These are phyloP conservation scores for Ornithoptera priamus DNA, from an alignment of 2,888 invertebrate genomes.

Conservation along the genomic window DNA sequence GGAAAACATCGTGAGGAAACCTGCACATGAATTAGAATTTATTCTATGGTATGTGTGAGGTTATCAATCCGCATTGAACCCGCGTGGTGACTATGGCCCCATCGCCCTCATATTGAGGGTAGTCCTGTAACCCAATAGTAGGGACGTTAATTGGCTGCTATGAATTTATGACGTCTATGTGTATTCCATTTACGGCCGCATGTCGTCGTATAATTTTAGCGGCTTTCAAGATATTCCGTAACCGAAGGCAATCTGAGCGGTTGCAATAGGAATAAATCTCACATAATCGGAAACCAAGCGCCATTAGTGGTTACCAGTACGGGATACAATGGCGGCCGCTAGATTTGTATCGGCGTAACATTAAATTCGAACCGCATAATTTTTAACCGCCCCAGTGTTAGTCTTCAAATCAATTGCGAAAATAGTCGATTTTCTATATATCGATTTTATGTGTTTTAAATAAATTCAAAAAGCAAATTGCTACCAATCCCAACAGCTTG, in stretches of 20 bases:
- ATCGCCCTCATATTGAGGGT: too few species aligned
- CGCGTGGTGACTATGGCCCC: too few species aligned
- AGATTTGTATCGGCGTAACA: slow-evolving; percentile 40
- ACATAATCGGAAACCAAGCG: slow-evolving; percentile 32
- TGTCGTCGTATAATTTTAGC: slow-evolving; percentile 5
- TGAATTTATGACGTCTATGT: background rate
- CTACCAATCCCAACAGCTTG: background rate
- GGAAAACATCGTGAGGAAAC: too few species aligned
- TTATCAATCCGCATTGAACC: too few species aligned
- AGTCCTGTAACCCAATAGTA: too few species aligned
- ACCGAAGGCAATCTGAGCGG: slow-evolving; percentile 55
- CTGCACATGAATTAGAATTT: too few species aligned
- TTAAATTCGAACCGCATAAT: slow-evolving; percentile 28
- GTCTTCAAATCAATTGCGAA: slow-evolving; percentile 22
- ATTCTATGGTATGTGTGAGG: too few species aligned
- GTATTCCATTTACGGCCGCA: background rate
- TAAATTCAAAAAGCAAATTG: background rate
- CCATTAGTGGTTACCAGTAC: slow-evolving; percentile 53
- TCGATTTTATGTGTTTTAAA: background rate
- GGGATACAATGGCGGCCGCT: slow-evolving; percentile 44
- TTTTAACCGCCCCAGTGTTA: slow-evolving; percentile 17
- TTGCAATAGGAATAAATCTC: slow-evolving; percentile 61
- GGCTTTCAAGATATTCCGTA: slow-evolving; percentile 37
- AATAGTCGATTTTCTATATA: background rate
- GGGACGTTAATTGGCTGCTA: too few species aligned